A percentile compares a stretch with the other conserved stretches of the same genome.
Conservation (phyloP, 2,113 vertebrate species). For the Dromaius novaehollandiae region DNA sequence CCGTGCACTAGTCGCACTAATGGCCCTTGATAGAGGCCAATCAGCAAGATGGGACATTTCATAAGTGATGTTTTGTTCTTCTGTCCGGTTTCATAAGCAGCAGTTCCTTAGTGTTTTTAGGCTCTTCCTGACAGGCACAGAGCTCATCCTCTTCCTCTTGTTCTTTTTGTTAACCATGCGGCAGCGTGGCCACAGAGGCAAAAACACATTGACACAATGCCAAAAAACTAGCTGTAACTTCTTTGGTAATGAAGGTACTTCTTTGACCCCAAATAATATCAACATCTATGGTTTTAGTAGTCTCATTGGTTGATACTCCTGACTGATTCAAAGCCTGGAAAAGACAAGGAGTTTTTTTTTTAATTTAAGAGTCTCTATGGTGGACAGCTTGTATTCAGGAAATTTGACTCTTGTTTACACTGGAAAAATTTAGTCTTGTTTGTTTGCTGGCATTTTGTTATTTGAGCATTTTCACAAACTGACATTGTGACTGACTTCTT, state of each 20-base stretch:
- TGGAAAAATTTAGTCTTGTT: not conserved
- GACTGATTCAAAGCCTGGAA: not conserved
- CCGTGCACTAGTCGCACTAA: not conserved
- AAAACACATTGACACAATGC: not conserved
- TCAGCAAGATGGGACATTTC: not conserved
- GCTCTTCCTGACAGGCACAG: not conserved
- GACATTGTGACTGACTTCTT: not conserved
- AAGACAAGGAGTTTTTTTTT: not conserved
- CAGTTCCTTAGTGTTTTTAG: not conserved
- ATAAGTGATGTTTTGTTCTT: not conserved
- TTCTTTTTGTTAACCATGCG: not conserved
- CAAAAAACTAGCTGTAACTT: not conserved
- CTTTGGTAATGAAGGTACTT: not conserved
- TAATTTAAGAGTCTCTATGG: not conserved
- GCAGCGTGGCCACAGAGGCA: not conserved
- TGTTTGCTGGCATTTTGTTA: not conserved
- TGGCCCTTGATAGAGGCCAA: not conserved
- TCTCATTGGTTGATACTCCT: not conserved
- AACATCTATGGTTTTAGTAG: not conserved
- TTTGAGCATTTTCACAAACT: not conserved
- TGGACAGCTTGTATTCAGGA: constrained; percentile 1
- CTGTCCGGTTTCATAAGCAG: not conserved
- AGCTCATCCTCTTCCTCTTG: not conserved
- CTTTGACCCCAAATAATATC: not conserved
- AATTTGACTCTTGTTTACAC: not conserved